These are phyloP conservation scores for Neomicropteryx cornuta DNA, from an alignment of 1,140 invertebrate species.

Conservation along the genomic window DNA sequence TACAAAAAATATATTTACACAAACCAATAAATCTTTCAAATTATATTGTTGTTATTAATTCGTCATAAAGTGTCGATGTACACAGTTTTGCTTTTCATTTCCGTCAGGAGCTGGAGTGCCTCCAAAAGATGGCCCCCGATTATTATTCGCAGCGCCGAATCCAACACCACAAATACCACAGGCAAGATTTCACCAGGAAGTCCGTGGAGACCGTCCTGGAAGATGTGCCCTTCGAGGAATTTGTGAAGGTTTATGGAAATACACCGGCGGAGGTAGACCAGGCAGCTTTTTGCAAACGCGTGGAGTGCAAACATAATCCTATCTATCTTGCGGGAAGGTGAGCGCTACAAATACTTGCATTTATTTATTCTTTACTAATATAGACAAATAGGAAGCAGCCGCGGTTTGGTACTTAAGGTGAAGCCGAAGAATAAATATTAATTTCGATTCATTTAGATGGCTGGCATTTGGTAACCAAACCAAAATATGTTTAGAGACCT, in stretches of 20 bases:
- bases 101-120: constrained; percentile 27
- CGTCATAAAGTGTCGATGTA: background rate
- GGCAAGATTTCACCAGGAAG: constrained; percentile 26
- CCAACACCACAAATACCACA: constrained; percentile 22
- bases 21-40: background rate
- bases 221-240: constrained; percentile 10
- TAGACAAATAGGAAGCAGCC: background rate
- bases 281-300: constrained; percentile 8
- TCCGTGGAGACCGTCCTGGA: constrained; percentile 26
- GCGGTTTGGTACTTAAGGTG: too few relatives aligned
- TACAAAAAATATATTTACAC: too few relatives aligned
- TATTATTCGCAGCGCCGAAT: constrained; percentile 21
- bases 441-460: too few relatives aligned
- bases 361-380: background rate
- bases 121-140: constrained; percentile 23
- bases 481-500: too few relatives aligned
- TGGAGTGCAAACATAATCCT: constrained; percentile 19
- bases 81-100: constrained; percentile 1
- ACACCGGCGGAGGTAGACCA: constrained; percentile 5
- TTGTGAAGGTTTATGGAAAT: background rate
- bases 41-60: background rate
- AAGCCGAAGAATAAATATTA: too few relatives aligned
- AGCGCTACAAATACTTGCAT: constrained; percentile 3
- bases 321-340: constrained; percentile 26
- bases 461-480: too few relatives aligned